Evolutionary conservation across 2,888 invertebrate species (phyloP), one percentile per base, ranked within the genome.

Genomic region (Limnephilus rhombicus): DNA sequence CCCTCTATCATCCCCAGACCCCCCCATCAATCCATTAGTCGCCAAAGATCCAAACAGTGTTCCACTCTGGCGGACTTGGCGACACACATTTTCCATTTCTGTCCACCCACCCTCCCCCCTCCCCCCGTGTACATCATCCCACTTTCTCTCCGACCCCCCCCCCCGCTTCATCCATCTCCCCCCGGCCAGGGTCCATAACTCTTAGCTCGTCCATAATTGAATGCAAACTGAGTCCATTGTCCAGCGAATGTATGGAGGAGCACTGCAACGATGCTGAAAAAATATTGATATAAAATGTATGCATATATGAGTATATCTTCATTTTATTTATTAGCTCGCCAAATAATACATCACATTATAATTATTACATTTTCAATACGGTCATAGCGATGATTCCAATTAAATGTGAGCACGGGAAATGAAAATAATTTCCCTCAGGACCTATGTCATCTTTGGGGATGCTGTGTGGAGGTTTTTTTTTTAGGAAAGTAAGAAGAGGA

Each of bases 31-130:
- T 96, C 95, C 95, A 96, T 96, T 96, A 96, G 94, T 95, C 95
- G 93, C 93, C 93, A 93, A 93, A 93, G 94, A 94, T 94, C 94
- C 94, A 94, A 94, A 95, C 95, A 95, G 94, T 95, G 95, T 95
- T 95, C 96, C 95, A 95, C 95, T 95, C 95, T 95, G 95, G 95
- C 95, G 95, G 95, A 96, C 95, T 96, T 96, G 95, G 95, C 94
- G 94, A 96, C 96, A 96, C 95, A 96, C 95, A 96, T 96, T 96
- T 96, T 96, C 96, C 96, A 96, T 96, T 96, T 95, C 95, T 89
- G 92, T 92, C 91, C 92, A 85, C 88, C 88, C 88, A 18, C 80
- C 34, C 90, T 81, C 86, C 80, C 89, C 90, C 85, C 41, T 90
- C 85, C 91, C 41, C 80, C 90, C 68, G 29, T 96, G 96, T 96